Evolutionary conservation across 37 sponge, comb jelly and placozoan genomes (phyloP).

Genomic region (Hormiphora californensis): DNA sequence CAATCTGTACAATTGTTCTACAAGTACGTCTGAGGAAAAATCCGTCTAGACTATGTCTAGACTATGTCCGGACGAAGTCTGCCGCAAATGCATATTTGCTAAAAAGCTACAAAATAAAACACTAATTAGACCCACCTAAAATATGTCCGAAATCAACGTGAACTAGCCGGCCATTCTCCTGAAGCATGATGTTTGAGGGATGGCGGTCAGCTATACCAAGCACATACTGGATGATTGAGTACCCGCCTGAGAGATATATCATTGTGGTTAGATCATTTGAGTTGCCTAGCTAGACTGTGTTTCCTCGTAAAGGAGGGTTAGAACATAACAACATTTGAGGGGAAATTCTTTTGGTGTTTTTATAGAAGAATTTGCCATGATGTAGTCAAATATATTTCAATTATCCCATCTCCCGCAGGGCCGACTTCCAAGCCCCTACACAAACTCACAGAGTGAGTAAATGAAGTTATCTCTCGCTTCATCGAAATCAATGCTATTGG

Average conservation of each 20-base stretch:
- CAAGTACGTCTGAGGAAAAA: too few species aligned
- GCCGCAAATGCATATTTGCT: not conserved
- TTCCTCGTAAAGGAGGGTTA: too few species aligned
- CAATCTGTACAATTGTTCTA: too few species aligned
- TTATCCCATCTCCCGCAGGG: not conserved
- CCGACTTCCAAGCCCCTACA: not conserved
- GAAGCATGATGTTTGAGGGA: slow-evolving; percentile 33
- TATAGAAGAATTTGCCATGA: not conserved
- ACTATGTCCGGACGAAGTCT: not conserved
- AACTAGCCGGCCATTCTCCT: slow-evolving; percentile 31
- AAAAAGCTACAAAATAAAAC: not conserved
- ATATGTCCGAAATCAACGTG: slow-evolving; percentile 41
- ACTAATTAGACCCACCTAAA: not conserved
- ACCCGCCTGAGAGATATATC: too few species aligned
- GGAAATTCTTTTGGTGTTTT: too few species aligned
- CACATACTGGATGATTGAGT: slow-evolving; percentile 32
- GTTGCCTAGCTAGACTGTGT: too few species aligned
- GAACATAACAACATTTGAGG: too few species aligned
- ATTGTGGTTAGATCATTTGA: too few species aligned
- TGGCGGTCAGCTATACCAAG: slow-evolving; percentile 39
- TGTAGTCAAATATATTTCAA: not conserved
- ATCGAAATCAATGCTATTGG: not conserved
- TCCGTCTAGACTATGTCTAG: not conserved
- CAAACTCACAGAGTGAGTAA: not conserved
- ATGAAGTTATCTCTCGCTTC: slow-evolving; percentile 17